Base-by-base conservation (phyloP, 2,113 vertebrate genomes). In the Oncorhynchus gorbuscha region DNA sequence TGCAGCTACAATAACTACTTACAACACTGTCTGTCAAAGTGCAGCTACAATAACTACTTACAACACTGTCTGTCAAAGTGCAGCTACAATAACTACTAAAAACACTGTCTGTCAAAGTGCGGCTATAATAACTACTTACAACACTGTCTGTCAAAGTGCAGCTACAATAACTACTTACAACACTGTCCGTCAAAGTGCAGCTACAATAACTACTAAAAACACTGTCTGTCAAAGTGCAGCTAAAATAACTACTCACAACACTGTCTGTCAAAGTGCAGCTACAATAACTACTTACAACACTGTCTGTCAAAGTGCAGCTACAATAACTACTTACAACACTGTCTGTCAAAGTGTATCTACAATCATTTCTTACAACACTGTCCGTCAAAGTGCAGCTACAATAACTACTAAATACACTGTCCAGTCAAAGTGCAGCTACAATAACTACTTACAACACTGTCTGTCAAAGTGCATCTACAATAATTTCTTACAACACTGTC, bases 61-160 rank as follows among this genome's bases (percentile, higher is more conserved):
- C 4, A 32, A 32, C 4, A 72, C 74, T 79, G 26, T 73, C 74
- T 79, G 26, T 73, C 71, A 72, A 72, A 58, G 18, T 12, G 32
- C 32, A 14, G 3, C 22, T 24, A 59, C 61, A 32, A 58, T 35
- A 72, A 80, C 59, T 64, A 70, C 20, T 28, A 3, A 28, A 28
- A 28, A 28, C 26, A 28, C 26, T 28, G 26, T 28, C 72, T 62
- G 65, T 69, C 72, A 73, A 73, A 73, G 18, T 7, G 24, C 35
- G 5, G 7, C 35, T 26, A 61, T 48, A 35, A 45, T 39, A 73
- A 76, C 61, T 66, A 32, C 30, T 32, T 1, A 32, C 1, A 32
- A 32, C 4, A 30, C 28, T 30, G 28, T 32, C 26, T 28, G 26
- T 28, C 26, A 28, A 28, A 28, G 26, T 28, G 26, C 26, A 28